Percentiles rank a stretch among this genome's conserved stretches.
phyloP scores from a whole-genome alignment of 2,113 vertebrate genomes.

The Muntiacus muntjak region DNA sequence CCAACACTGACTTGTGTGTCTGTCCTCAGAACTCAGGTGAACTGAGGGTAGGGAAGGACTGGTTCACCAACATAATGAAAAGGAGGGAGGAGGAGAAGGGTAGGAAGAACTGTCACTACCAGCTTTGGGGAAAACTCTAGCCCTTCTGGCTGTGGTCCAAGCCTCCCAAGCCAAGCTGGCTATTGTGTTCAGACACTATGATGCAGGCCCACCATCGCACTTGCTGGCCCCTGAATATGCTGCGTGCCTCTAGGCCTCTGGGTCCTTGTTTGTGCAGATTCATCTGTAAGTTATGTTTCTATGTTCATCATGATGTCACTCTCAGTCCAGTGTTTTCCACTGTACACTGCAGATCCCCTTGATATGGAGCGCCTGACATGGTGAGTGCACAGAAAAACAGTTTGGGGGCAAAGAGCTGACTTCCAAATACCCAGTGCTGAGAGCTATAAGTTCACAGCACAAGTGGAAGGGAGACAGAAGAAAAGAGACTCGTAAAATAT shows the following conservation, averaged over 20 bases:
- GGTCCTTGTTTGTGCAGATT: not conserved
- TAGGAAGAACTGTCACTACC: not conserved
- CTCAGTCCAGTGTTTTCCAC: not conserved
- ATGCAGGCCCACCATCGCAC: not conserved
- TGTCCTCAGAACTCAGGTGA: not conserved
- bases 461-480: not conserved
- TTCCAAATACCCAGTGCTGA: too few relatives aligned
- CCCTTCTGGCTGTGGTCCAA: not conserved
- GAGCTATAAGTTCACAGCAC: not conserved
- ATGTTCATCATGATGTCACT: not conserved
- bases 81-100: not conserved
- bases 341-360: not conserved
- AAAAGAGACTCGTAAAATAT: not conserved
- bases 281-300: not conserved
- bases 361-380: accelerated
- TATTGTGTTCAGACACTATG: not conserved
- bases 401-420: too few relatives aligned
- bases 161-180: too few relatives aligned
- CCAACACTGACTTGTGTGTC: not conserved
- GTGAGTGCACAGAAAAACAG: not conserved
- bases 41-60: not conserved
- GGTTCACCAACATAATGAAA: not conserved
- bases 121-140: not conserved
- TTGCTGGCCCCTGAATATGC: not conserved
- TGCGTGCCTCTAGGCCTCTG: not conserved